phyloP scores from a whole-genome alignment of 2,888 invertebrate species.

The Lasioglossum figueresi region DNA sequence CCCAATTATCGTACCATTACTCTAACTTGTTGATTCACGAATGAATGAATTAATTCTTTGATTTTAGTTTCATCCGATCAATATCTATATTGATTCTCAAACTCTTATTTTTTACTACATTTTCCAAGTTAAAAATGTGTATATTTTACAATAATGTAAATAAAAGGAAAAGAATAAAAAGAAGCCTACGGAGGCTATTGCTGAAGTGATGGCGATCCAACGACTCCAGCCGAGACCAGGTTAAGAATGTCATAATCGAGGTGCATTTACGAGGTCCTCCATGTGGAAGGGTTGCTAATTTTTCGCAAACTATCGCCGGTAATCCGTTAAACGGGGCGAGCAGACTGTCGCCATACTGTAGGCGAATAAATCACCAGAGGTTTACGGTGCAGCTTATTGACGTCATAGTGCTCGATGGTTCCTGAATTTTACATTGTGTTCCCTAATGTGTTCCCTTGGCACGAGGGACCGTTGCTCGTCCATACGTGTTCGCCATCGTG shows the following conservation, averaged over 20 bases:
- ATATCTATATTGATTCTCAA: too few species aligned
- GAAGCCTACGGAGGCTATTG: too few species aligned
- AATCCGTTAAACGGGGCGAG: slow-evolving; percentile 52
- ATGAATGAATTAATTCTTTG: neutral
- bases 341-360: slow-evolving; percentile 9
- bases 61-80: neutral
- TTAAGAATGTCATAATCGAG: neutral
- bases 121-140: too few species aligned
- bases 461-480: slow-evolving; percentile 17
- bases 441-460: slow-evolving; percentile 49
- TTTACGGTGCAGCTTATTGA: slow-evolving; percentile 59
- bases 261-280: neutral
- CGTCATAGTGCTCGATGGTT: slow-evolving; percentile 52
- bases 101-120: too few species aligned
- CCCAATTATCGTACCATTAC: neutral
- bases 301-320: slow-evolving; percentile 20
- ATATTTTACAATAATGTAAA: too few species aligned
- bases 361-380: slow-evolving; percentile 60
- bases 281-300: neutral
- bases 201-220: too few species aligned
- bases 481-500: neutral
- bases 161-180: too few species aligned
- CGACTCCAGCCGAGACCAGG: too few species aligned
- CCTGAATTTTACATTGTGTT: slow-evolving; percentile 63
- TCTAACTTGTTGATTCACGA: neutral